A percentile compares a stretch with the other conserved stretches of the same genome.
phyloP scores from a whole-genome alignment of 2,113 vertebrate species.

The Strix uralensis region DNA sequence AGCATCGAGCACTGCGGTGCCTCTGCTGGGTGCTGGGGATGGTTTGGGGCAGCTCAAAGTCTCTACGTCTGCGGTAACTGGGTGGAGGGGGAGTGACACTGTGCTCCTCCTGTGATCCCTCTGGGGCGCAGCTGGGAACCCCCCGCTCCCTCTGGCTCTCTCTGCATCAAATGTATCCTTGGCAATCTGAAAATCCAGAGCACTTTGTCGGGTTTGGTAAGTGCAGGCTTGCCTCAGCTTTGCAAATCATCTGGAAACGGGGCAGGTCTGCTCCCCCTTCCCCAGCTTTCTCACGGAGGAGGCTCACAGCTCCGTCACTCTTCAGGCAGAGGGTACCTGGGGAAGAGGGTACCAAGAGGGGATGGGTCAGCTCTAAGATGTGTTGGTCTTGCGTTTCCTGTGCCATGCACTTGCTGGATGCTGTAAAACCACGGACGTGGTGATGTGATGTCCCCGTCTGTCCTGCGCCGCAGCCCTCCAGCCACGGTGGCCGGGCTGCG shows the following conservation, averaged over 20 bases:
- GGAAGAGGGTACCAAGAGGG: neutral
- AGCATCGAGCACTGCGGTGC: rapidly evolving
- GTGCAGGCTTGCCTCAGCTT: neutral
- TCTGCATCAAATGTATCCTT: neutral
- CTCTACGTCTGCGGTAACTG: neutral
- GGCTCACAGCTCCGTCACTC: neutral
- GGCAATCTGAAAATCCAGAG: neutral
- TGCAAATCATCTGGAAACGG: neutral
- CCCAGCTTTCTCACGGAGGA: neutral
- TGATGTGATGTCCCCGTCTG: neutral
- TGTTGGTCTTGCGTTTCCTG: neutral
- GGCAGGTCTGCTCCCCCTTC: neutral
- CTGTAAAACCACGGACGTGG: rapidly evolving
- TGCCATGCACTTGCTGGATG: neutral
- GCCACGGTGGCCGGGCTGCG: rapidly evolving
- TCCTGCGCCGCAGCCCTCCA: rapidly evolving
- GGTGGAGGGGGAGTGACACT: neutral
- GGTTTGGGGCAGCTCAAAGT: neutral
- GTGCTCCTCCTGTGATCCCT: rapidly evolving
- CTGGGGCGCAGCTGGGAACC: neutral
- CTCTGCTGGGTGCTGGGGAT: neutral
- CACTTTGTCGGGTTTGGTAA: neutral
- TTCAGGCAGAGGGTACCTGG: neutral
- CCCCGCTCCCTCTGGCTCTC: rapidly evolving
- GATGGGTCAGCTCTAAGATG: neutral